Evolutionary conservation across 1,140 invertebrate genomes (phyloP).

Genomic region (Drosophila albomicans): DNA sequence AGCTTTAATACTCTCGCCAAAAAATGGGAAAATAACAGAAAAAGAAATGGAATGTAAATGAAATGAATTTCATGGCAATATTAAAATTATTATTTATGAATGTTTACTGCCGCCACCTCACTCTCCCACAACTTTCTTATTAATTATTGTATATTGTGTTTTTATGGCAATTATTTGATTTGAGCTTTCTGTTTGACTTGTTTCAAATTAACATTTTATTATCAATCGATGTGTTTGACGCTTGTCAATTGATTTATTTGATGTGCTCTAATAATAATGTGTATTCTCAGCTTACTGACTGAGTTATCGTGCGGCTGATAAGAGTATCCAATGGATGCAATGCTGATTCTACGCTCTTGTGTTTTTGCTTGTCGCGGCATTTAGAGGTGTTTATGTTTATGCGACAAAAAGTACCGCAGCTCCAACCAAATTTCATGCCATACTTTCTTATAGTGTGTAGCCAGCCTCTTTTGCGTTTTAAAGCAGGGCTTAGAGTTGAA

Average conservation of each 20-base stretch:
- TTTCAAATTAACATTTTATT: background rate
- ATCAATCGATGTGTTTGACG: background rate
- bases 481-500: constrained; percentile 66
- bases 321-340: constrained; percentile 14
- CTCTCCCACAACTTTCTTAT: background rate
- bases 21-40: constrained; percentile 24
- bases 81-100: constrained; percentile 2
- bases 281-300: background rate
- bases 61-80: constrained; percentile 1
- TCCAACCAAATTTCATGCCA: constrained; percentile 2
- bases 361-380: constrained; percentile 56
- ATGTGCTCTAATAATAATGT: too few relatives aligned
- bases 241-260: background rate
- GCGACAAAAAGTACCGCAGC: constrained; percentile 62
- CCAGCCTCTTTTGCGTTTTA: constrained; percentile 51
- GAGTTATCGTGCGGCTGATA: background rate
- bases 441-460: constrained; percentile 12
- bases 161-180: constrained; percentile 2
- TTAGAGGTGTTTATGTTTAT: constrained; percentile 74
- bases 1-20: constrained; percentile 34
- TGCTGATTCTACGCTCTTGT: constrained; percentile 32
- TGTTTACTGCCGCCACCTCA: background rate
- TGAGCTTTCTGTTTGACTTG: constrained; percentile 6
- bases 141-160: constrained; percentile 1
- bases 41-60: constrained; percentile 25